phyloP scores from a whole-genome alignment of 2,113 vertebrate genomes.

The human (Homo sapiens) region DNA sequence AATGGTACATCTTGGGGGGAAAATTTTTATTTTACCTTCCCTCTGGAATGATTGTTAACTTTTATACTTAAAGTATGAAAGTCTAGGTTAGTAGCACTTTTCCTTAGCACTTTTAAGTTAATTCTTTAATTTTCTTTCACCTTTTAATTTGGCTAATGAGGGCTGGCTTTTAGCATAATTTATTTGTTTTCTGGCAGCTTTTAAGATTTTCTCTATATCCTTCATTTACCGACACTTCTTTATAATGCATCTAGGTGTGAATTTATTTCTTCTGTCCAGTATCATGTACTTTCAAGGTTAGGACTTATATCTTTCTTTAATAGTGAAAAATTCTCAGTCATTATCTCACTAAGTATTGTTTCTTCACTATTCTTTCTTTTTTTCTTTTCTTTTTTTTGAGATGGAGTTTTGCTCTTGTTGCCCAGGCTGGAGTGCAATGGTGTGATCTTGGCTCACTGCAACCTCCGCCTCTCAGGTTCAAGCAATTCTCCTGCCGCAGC shows the following conservation, averaged over 20 bases:
- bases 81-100: background rate
- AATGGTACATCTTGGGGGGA: background rate
- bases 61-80: background rate
- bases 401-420: rapidly evolving
- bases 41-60: background rate
- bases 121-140: background rate
- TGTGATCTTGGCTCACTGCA: too few relatives aligned
- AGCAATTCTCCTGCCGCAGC: too few relatives aligned
- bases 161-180: background rate
- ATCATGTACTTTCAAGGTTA: background rate
- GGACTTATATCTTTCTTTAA: background rate
- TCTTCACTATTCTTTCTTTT: background rate
- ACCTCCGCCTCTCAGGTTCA: too few relatives aligned
- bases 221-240: background rate
- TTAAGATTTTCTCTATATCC: background rate
- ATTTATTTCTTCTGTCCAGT: background rate
- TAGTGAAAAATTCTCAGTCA: background rate
- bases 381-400: background rate
- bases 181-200: background rate
- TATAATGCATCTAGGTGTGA: background rate
- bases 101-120: background rate
- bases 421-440: too few relatives aligned
- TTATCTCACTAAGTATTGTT: background rate
- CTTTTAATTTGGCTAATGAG: background rate
- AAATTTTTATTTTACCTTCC: background rate